Percentiles rank a stretch among this genome's conserved stretches.
Evolutionary conservation across 2,797 vertebrate genomes (phyloP).

Genomic region (Melanogrammus aeglefinus): DNA sequence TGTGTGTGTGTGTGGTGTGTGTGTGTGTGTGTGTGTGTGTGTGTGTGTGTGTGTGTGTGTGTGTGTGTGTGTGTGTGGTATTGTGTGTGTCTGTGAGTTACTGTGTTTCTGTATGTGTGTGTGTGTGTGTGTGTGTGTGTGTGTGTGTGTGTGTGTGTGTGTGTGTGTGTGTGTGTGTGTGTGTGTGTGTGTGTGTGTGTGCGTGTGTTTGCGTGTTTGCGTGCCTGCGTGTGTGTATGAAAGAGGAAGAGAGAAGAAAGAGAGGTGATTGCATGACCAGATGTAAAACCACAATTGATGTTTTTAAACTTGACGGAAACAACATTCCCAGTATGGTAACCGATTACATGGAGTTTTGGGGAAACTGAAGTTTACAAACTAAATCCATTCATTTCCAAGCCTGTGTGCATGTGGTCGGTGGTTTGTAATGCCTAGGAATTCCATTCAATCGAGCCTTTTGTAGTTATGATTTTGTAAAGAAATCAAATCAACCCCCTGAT

Average conservation of each 20-base stretch:
- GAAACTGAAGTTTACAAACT: neutral
- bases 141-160: neutral
- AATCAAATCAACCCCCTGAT: neutral
- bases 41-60: neutral
- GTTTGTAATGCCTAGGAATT: neutral
- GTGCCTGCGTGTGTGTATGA: neutral
- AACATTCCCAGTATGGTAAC: neutral
- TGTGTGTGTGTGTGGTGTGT: neutral
- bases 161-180: neutral
- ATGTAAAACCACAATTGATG: neutral
- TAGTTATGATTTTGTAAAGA: neutral
- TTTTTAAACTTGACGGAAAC: neutral
- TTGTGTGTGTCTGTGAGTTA: neutral
- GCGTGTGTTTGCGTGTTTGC: too few species aligned
- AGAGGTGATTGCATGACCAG: neutral
- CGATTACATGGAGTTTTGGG: neutral
- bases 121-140: neutral
- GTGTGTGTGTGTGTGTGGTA: neutral
- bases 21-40: slow-evolving; percentile 7
- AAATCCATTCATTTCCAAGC: neutral
- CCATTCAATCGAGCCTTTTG: neutral
- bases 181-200: neutral
- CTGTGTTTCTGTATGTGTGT: neutral
- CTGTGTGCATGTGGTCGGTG: neutral
- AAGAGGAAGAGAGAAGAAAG: neutral